These are phyloP conservation scores for Drosophila borealis DNA, from an alignment of 2,888 invertebrate species.

Conservation along the genomic window DNA sequence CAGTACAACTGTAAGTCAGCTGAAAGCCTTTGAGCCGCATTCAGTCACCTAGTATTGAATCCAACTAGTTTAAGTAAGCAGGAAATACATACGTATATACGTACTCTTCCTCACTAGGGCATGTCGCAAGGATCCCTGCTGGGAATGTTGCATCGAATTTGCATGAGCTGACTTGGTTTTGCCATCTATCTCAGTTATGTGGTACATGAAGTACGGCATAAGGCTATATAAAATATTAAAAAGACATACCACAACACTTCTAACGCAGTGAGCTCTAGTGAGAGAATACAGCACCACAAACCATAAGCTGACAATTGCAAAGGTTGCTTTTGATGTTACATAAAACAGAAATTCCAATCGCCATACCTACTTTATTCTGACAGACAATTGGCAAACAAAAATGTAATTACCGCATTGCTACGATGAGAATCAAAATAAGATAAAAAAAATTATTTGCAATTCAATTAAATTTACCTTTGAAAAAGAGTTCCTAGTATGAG, in stretches of 20 bases:
- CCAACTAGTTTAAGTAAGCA: conserved; percentile 1
- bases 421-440: not conserved
- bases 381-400: not conserved
- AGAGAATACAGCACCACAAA: no score
- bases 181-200: conserved; percentile 15
- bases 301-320: not conserved
- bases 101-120: not conserved
- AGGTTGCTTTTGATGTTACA: no score
- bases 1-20: not conserved
- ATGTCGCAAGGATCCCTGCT: conserved; percentile 5
- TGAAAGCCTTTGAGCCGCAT: conserved; percentile 4
- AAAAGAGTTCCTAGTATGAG: no score
- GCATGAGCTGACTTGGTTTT: conserved; percentile 3
- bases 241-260: not conserved
- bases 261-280: not conserved
- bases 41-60: not conserved
- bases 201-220: not conserved
- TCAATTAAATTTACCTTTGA: no score
- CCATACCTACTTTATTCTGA: no score
- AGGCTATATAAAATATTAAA: not conserved
- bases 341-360: no score
- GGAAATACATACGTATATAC: not conserved
- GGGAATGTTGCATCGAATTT: conserved; percentile 11
- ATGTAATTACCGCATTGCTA: not conserved
- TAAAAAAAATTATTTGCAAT: not conserved